Evolutionary conservation across 2,113 vertebrate genomes (phyloP).

Genomic region (Corvus moneduloides): DNA sequence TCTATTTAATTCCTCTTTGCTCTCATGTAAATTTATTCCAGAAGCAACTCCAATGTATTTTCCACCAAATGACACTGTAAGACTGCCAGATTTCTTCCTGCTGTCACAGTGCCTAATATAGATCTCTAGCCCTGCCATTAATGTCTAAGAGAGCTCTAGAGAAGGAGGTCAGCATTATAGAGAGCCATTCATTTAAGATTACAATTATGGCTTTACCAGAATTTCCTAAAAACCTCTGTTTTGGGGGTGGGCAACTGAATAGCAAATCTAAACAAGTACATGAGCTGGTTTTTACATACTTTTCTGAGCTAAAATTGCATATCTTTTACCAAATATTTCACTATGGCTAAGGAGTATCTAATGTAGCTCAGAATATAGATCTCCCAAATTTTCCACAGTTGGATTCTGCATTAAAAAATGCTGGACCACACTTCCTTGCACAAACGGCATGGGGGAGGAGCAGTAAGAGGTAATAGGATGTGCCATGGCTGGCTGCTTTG

Average conservation of each 20-base stretch:
- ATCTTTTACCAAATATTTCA: neutral
- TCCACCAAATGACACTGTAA: conserved; percentile 42
- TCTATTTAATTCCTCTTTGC: conserved; percentile 48
- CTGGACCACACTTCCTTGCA: neutral
- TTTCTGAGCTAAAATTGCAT: neutral
- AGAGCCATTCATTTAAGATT: neutral
- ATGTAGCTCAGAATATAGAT: neutral
- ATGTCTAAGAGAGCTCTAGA: neutral
- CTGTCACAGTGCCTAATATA: conserved; percentile 52
- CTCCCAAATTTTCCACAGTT: neutral
- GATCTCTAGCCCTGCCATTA: conserved; percentile 9
- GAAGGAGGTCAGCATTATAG: neutral
- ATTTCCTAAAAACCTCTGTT: neutral
- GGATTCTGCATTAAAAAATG: neutral
- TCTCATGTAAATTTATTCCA: conserved; percentile 56
- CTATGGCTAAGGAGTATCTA: neutral
- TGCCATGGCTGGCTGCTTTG: conserved; percentile 4
- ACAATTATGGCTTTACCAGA: neutral
- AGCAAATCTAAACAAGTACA: neutral
- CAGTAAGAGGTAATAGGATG: neutral
- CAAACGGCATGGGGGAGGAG: neutral
- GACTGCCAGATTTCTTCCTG: conserved; percentile 39
- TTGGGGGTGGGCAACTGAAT: neutral
- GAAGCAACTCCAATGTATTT: conserved; percentile 46
- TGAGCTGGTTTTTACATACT: neutral